phyloP scores from a whole-genome alignment of 2,113 vertebrate species.

The Rhipidura dahli region DNA sequence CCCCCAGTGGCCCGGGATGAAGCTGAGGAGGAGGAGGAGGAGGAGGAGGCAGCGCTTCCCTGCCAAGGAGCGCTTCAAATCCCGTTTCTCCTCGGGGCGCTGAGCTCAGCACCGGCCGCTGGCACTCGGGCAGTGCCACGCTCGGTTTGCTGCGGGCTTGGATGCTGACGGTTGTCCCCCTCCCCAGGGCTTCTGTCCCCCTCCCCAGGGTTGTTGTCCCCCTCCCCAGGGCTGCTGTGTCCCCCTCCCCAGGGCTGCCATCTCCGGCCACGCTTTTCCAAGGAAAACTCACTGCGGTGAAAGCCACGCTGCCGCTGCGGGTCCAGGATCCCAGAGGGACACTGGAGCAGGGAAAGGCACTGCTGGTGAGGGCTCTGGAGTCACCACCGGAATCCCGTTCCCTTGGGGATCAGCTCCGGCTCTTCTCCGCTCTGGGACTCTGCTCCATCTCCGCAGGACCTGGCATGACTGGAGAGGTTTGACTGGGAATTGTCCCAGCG shows the following conservation, averaged over 20 bases:
- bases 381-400: rapidly evolving
- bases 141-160: neutral
- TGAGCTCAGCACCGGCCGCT: conserved; percentile 4
- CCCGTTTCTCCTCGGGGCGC: neutral
- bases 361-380: rapidly evolving
- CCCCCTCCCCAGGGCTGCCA: neutral
- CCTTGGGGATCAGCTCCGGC: neutral
- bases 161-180: neutral
- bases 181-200: neutral
- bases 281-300: rapidly evolving
- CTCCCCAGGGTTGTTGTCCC: neutral
- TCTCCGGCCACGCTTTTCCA: neutral
- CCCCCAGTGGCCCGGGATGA: neutral
- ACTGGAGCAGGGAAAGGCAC: rapidly evolving
- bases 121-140: neutral
- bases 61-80: neutral
- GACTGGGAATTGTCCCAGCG: neutral
- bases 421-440: neutral
- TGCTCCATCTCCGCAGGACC: neutral
- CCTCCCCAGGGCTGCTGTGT: neutral
- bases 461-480: rapidly evolving
- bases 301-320: neutral
- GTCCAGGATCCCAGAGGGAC: neutral
- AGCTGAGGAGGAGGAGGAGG: neutral
- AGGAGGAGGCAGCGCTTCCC: neutral